Evolutionary conservation across 37 sponge, comb jelly and placozoan genomes (phyloP), one percentile per base, ranked within the genome.

Genomic region (Diacarnus erythraeanus): DNA sequence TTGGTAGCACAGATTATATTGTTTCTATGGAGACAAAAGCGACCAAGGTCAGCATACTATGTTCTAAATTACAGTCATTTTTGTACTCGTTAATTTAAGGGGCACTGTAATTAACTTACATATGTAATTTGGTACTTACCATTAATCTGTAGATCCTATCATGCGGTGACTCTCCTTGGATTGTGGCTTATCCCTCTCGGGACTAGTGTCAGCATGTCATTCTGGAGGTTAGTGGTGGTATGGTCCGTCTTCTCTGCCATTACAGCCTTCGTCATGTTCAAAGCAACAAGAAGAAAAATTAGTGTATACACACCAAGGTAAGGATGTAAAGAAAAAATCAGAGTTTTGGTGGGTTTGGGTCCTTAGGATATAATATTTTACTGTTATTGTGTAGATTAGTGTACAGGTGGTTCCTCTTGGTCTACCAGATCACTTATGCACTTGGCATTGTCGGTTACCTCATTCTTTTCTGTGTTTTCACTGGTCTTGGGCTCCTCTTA

Each of bases 341-440:
- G 36, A 27, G 57, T 23, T 12, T n/a, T n/a, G n/a, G n/a, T n/a
- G n/a, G n/a, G n/a, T n/a, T n/a, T 9, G 66, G 10, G 57, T 56
- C 18, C 57, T 21, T 56, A 20, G 57, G 15, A 20, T 20, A 56
- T 21, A n/a, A n/a, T n/a, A n/a, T n/a, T n/a, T n/a, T n/a, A n/a
- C n/a, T n/a, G n/a, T n/a, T n/a, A n/a, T n/a, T n/a, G 10, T 69
- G 65, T 42, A 98, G 99, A 72, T 84, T 91, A 47, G 97, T 98
- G 22, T 98, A 98, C 74, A 64, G 94, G 27, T 98, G 99, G 99
- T 98, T 98, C 74, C 88, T 94, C 23, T 72, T 91, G 38, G 79
- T 91, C 65, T 92, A 98, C 71, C 95, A 94, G 38, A 78, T 59
- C 64, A 91, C 90, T 1, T 91, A 91, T 64, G 88, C 71, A 0